Conservation (phyloP, 2,888 invertebrate genomes). For the Campoplex nolae region DNA sequence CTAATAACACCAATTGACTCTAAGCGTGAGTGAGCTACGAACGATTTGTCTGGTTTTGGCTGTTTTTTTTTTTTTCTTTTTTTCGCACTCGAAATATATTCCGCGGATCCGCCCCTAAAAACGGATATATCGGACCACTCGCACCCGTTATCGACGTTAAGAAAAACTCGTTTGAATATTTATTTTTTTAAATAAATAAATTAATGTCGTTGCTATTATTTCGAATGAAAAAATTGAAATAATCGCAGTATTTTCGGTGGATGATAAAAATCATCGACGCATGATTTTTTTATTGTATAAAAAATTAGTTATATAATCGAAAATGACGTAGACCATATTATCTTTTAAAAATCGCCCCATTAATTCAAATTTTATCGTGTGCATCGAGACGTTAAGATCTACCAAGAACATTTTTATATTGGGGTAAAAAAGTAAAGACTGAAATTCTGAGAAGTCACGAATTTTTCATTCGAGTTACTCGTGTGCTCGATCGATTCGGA, state of each 20-base stretch:
- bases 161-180: not conserved
- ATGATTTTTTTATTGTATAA: not conserved
- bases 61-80: slow-evolving; percentile 69
- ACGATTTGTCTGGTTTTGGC: slow-evolving; percentile 77
- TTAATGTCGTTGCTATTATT: not conserved
- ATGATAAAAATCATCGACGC: not conserved
- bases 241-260: too few species aligned
- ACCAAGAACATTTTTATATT: slow-evolving; percentile 4
- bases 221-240: not conserved
- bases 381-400: slow-evolving; percentile 15
- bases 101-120: too few species aligned
- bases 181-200: not conserved
- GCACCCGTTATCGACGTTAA: too few species aligned
- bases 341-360: slow-evolving; percentile 1
- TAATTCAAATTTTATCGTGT: not conserved
- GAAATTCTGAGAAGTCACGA: slow-evolving; percentile 50
- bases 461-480: slow-evolving; percentile 11
- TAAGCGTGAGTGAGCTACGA: slow-evolving; percentile 58
- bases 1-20: slow-evolving; percentile 84
- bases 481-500: slow-evolving; percentile 17
- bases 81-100: slow-evolving; percentile 47
- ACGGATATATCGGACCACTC: too few species aligned
- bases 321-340: not conserved
- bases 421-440: slow-evolving; percentile 17
- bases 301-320: not conserved